Evolutionary conservation across 1,140 invertebrate species (phyloP), one percentile per base, ranked within the genome.

Genomic region (Saccostrea glomerata): DNA sequence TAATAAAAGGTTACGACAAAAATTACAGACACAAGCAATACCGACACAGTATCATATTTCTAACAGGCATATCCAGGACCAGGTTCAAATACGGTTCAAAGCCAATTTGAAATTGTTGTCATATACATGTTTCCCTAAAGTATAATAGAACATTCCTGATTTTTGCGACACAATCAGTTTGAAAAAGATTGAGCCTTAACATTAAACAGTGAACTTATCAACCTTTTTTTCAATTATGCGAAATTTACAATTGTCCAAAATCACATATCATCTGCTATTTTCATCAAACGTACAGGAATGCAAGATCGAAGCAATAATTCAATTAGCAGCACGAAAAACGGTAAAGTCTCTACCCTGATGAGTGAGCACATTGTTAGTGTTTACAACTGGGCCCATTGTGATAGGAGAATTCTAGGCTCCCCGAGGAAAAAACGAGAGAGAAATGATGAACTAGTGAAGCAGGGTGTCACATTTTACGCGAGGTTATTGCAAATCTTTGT

Each of bases 341-440:
- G 25, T 30, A 30, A 4, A 30, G 13, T 30, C 70, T 12, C 25
- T 15, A 77, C 70, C 12, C 25, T 20, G 23, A 77, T 66, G 70
- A 77, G 70, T 77, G 70, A 77, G 15, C 23, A 77, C 13, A 77
- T 77, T 77, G 70, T 77, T 77, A 15, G 70, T 23, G 23, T 77
- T 36, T 77, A 30, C 70, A 77, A 30, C 30, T 30, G 70, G 15
- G 6, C 11, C 25, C 30, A 77, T 77, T 77, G 70, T 77, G 15
- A 15, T 30, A 30, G 25, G 23, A 77, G 23, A 77, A 77, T 30
- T 36, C 70, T 77, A 30, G 25, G 70, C 70, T 77, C 70, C 25
- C 70, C 15, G 15, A 25, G 70, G 15, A 60, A 73, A 77, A 77
- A 12, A 25, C 12, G 23, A 30, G 70, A 77, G 12, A 11, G 70